These are phyloP conservation scores for Oxygymnocypris stewartii DNA, from an alignment of 2,113 vertebrate species.

Conservation along the genomic window DNA sequence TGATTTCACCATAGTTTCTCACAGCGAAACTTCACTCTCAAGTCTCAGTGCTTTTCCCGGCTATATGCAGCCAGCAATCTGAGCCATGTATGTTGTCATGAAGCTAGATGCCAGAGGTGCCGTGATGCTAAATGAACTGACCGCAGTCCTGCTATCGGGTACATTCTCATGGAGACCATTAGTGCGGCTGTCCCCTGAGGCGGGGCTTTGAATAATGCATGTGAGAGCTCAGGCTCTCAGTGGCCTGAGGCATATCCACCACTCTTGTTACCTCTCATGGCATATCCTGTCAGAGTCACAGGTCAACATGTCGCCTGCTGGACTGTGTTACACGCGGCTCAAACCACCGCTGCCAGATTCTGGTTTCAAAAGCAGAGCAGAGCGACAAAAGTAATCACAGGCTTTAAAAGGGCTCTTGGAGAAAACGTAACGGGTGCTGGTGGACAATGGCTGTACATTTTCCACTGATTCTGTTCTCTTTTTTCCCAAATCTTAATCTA, in stretches of 20 bases:
- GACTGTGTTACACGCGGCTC: slow-evolving; percentile 32
- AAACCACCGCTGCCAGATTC: slow-evolving; percentile 40
- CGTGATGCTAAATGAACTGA: slow-evolving; percentile 51
- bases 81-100: slow-evolving; percentile 48
- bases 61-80: slow-evolving; percentile 31
- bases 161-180: slow-evolving; percentile 52
- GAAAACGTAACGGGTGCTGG: neutral
- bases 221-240: slow-evolving; percentile 37
- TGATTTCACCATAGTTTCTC: neutral
- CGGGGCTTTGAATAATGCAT: slow-evolving; percentile 54
- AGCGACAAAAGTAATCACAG: slow-evolving; percentile 11
- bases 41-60: neutral
- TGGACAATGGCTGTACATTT: slow-evolving; percentile 2
- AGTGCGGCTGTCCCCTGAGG: slow-evolving; percentile 42
- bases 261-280: slow-evolving; percentile 56
- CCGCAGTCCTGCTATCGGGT: slow-evolving; percentile 50
- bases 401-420: slow-evolving; percentile 36
- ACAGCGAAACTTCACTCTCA: slow-evolving; percentile 17
- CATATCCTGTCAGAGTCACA: slow-evolving; percentile 54
- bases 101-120: slow-evolving; percentile 53
- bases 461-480: neutral
- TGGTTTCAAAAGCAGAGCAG: slow-evolving; percentile 42
- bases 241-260: slow-evolving; percentile 31
- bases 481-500: neutral
- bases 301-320: slow-evolving; percentile 54